Evolutionary conservation across 2,888 invertebrate genomes (phyloP), one percentile per base, ranked within the genome.

Genomic region (Nycteola revayana): DNA sequence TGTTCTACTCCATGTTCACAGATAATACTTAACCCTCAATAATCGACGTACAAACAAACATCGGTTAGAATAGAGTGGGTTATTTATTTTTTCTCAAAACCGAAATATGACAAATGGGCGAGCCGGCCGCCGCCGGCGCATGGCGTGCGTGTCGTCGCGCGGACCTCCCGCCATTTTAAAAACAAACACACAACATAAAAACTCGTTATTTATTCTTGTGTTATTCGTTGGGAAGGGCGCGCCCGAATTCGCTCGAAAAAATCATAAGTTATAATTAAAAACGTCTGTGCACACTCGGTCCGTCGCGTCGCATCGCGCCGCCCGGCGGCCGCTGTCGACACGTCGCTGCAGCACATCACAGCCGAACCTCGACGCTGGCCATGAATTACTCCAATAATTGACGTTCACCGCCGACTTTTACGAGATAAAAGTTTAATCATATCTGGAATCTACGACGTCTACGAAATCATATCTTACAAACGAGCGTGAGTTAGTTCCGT

Each of bases 81-180:
- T 84, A 78, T 85, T 84, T 86, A 75, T 86, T 85, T 87, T 85
- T 86, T 81, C 76, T 77, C 67, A 66, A 79, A 81, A 77, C 75
- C 69, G 72, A 82, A 86, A 82, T 86, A 87, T 88, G 88, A 88
- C 86, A 86, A 87, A 87, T 87, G 88, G 85, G 79, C 74, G 72
- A 67, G 75, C 61, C 72, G 68, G 74, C 60, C 45, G 46, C 40
- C 44, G 57, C 56, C 56, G 56, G 44, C 68, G 62, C 70, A 64
- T 66, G 75, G 81, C 82, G 86, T 85, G 87, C 86, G 88, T 87
- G 88, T 88, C 86, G 86, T 83, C 86, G 80, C 80, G 72, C 77
- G 71, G 87, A 87, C 87, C 87, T 88, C 88, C 88, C 87, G 88
- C 88, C 88, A 88, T 87, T 88, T 87, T 85, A 80, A 86, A 88